Base-by-base conservation (phyloP, 2,888 invertebrate genomes). In the Anodontia alba region DNA sequence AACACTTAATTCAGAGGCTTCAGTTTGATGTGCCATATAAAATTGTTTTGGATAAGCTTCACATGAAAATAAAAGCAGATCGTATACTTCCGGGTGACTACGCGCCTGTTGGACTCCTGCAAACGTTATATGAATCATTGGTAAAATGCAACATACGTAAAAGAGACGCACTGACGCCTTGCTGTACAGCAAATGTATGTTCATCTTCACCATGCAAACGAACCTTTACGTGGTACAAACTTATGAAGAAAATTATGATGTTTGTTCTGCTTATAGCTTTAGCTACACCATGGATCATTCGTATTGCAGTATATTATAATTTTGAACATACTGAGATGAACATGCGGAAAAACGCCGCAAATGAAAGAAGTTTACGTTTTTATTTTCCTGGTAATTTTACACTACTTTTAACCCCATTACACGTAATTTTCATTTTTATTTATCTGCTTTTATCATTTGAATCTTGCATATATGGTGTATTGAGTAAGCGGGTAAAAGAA, bases 381-480 rank as follows among this genome's bases (percentile, higher is more conserved):
- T 72, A 86, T 42, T 93, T 90, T 78, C 88, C 88, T 5, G 90
- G 91, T 46, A 92, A 84, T 71, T 70, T 93, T 20, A 87, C 92
- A 0, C 78, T 89, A 15, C 91, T 90, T 73, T 81, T 94, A 0
- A 89, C 91, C 0, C 94, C 94, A 0, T 68, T 92, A 5, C 93
- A 93, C 75, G 83, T 86, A 0, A 8, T 92, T 1, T 93, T 93
- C 76, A 54, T 93, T 1, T 31, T 85, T 7, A 91, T 92, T 26
- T 93, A 93, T 80, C 29, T 89, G 62, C 72, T 92, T 49, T 88
- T 93, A 38, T 76, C 89, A 42, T 12, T 91, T 23, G 91, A 91
- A 71, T 87, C 87, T 15, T 66, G 88, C 42, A 36, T 90, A 7
- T 89, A 89, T 77, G 90, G 91, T 10, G 76, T 90, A 42, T 42